Evolutionary conservation across 1,140 invertebrate species (phyloP).

Genomic region (Copidosoma floridanum): DNA sequence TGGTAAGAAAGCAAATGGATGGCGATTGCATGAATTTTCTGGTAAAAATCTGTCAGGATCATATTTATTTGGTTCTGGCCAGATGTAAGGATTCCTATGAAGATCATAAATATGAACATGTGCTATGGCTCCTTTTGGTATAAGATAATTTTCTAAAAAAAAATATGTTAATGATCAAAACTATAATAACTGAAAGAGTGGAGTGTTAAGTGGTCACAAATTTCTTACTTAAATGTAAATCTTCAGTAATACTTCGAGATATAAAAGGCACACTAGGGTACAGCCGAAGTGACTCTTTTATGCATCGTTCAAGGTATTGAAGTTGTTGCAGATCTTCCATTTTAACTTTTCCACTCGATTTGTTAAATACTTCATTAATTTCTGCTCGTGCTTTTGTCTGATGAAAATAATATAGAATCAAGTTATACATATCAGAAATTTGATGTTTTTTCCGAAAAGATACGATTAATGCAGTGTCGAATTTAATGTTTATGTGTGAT

Average conservation of each 20-base stretch:
- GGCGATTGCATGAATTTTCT: constrained; percentile 52
- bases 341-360: neutral
- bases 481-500: neutral
- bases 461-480: neutral
- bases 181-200: too few species aligned
- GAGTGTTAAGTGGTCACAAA: neutral
- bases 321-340: constrained; percentile 12
- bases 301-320: constrained; percentile 59
- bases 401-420: constrained; percentile 2
- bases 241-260: constrained; percentile 50
- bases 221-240: constrained; percentile 38
- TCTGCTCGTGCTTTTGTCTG: constrained; percentile 2
- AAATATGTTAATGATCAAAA: too few species aligned
- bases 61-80: constrained; percentile 70
- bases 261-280: constrained; percentile 61
- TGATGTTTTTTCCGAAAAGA: neutral
- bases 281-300: constrained; percentile 62
- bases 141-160: constrained; percentile 34
- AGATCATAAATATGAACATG: constrained; percentile 59
- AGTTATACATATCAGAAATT: neutral
- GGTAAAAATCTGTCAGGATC: constrained; percentile 71
- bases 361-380: constrained; percentile 5
- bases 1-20: constrained; percentile 63
- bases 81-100: constrained; percentile 66
- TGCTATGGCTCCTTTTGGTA: constrained; percentile 52